phyloP scores from a whole-genome alignment of 2,888 invertebrate genomes.

The Allygus modestus region DNA sequence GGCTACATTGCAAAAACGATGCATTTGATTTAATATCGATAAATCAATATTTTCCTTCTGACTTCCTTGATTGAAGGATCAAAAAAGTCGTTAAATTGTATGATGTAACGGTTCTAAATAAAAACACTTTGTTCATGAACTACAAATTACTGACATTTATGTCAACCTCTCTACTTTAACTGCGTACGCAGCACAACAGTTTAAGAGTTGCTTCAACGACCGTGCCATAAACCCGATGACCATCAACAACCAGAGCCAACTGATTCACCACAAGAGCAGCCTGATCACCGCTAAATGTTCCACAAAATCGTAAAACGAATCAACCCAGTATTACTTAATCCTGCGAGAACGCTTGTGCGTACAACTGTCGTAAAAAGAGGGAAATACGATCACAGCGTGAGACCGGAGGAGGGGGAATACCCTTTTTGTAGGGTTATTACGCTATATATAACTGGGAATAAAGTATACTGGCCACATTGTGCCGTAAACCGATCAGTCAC shows the following conservation, averaged over 20 bases:
- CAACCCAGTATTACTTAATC: conserved; percentile 11
- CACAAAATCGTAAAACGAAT: conserved; percentile 37
- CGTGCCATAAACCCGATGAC: not conserved
- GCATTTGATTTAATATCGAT: no score
- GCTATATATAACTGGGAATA: conserved; percentile 58
- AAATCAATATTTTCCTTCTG: no score
- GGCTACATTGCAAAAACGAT: no score
- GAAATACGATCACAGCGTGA: conserved; percentile 58
- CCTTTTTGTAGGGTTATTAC: conserved; percentile 53
- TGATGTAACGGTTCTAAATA: no score
- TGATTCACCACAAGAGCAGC: no score
- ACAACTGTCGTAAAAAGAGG: conserved; percentile 46
- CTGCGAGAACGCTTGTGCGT: conserved; percentile 15
- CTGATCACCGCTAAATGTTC: conserved; percentile 7
- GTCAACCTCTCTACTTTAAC: no score
- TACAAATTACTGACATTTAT: no score
- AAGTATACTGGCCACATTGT: conserved; percentile 57
- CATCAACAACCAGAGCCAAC: not conserved
- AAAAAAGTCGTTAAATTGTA: no score
- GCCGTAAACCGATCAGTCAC: conserved; percentile 60
- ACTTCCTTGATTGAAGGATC: conserved; percentile 14
- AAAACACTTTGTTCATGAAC: no score
- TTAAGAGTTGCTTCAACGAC: not conserved
- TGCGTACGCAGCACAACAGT: no score
- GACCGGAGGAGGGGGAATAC: not conserved